Percentiles rank a stretch among this genome's conserved stretches.
phyloP scores from a whole-genome alignment of 2,113 vertebrate genomes.

The Cacatua alba region DNA sequence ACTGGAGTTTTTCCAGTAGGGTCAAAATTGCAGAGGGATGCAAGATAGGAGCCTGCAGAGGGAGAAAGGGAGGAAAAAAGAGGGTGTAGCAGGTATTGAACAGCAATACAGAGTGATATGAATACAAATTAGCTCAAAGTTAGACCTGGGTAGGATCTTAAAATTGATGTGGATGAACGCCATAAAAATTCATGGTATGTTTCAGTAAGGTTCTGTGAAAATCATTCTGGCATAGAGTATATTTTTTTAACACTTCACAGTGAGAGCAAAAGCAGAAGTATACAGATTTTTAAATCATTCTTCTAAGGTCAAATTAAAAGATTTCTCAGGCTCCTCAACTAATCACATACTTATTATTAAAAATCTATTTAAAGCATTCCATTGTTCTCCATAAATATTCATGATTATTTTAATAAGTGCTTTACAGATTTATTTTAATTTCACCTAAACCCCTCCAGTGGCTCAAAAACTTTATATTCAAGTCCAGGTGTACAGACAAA shows the following conservation, averaged over 20 bases:
- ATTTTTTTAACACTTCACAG: neutral
- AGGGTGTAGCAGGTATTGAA: neutral
- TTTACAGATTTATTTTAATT: conserved; percentile 54
- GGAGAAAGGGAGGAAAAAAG: neutral
- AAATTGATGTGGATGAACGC: neutral
- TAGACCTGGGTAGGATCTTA: neutral
- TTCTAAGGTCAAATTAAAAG: conserved; percentile 5
- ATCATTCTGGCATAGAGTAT: neutral
- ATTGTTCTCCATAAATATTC: conserved; percentile 61
- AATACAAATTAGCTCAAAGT: neutral
- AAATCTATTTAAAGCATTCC: conserved; percentile 33
- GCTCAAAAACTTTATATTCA: conserved; percentile 33
- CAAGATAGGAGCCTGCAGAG: neutral
- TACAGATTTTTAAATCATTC: neutral
- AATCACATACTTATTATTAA: conserved; percentile 32
- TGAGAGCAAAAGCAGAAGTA: neutral
- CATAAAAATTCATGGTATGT: neutral
- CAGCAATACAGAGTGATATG: neutral
- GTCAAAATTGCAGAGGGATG: neutral
- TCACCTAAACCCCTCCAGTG: conserved; percentile 14
- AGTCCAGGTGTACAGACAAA: conserved; percentile 38
- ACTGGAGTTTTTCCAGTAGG: neutral
- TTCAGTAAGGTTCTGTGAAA: neutral
- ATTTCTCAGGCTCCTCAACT: neutral
- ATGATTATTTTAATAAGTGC: conserved; percentile 55